phyloP scores from a whole-genome alignment of 2,113 vertebrate species.

The Alethe castanea region DNA sequence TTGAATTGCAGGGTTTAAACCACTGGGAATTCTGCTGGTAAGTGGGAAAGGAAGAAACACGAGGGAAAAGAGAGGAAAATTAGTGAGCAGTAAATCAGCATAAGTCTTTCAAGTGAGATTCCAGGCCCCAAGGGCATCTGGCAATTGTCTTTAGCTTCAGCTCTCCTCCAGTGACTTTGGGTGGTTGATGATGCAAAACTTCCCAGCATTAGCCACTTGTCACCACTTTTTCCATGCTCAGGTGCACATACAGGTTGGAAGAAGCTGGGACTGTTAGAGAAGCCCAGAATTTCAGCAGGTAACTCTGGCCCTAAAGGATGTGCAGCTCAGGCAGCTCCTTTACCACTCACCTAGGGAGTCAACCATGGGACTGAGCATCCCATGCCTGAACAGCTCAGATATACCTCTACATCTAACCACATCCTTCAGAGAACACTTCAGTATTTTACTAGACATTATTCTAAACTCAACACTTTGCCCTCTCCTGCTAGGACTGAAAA shows the following conservation, averaged over 20 bases:
- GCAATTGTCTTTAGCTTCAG: background rate
- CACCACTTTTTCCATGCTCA: background rate
- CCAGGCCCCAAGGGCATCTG: background rate
- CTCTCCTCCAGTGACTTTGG: background rate
- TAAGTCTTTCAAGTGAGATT: background rate
- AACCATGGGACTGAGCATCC: fast-evolving
- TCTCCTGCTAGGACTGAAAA: background rate
- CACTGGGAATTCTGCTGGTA: background rate
- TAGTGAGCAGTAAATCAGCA: background rate
- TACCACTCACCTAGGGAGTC: background rate
- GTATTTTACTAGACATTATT: background rate
- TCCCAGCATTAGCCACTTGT: background rate
- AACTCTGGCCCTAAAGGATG: background rate
- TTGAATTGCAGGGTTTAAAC: background rate
- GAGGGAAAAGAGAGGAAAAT: background rate
- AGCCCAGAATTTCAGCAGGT: background rate
- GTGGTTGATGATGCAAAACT: background rate
- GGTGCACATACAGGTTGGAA: background rate
- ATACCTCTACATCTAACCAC: background rate
- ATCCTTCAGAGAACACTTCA: background rate
- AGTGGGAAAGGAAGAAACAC: background rate
- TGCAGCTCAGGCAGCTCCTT: background rate
- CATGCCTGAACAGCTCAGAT: background rate
- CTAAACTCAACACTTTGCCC: background rate
- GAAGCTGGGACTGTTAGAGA: background rate